Evolutionary conservation across 2,797 vertebrate genomes (phyloP), one percentile per base, ranked within the genome.

Genomic region (Moxostoma hubbsi): DNA sequence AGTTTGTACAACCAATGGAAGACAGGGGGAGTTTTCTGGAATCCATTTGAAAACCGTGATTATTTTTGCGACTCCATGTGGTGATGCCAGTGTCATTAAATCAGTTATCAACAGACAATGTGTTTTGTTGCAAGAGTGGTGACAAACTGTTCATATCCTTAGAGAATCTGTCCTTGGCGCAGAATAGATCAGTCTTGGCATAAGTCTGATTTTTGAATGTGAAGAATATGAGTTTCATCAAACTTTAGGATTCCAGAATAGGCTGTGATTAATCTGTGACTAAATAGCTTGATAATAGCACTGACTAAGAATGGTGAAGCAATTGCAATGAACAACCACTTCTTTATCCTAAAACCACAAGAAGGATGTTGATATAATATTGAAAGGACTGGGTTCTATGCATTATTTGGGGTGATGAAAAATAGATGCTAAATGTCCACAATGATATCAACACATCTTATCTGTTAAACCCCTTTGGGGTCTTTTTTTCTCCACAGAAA

Each of bases 161-260:
- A 54, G 49, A 78, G 49, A 7, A 58, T 57, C 24, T 24, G 24
- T 64, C 61, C 47, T 54, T 47, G 51, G 16, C 3, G 24, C 36
- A 54, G n/a, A 58, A 59, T 3, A 50, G 9, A 73, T 18, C 66
- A 57, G 57, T 63, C 51, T 15, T 72, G 49, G 11, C 51, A 59
- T 51, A 16, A 82, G 63, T 24, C 24, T 24, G 24, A 24, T 24
- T 24, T 24, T 24, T 2, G 24, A 73, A 53, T 13, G 10, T 76
- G 79, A 84, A 81, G 76, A 80, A 80, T 70, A 73, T 76, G 72
- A 81, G 57, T 73, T 78, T 82, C 55, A 83, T 62, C 62, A 73
- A 62, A 84, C 51, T 49, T 15, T 47, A 69, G 59, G 74, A 72
- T 77, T 79, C 61, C 50, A 24, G 24, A 24, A n/a, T n/a, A n/a